phyloP scores from a whole-genome alignment of 2,888 invertebrate genomes.

The Cataglyphis livida region DNA sequence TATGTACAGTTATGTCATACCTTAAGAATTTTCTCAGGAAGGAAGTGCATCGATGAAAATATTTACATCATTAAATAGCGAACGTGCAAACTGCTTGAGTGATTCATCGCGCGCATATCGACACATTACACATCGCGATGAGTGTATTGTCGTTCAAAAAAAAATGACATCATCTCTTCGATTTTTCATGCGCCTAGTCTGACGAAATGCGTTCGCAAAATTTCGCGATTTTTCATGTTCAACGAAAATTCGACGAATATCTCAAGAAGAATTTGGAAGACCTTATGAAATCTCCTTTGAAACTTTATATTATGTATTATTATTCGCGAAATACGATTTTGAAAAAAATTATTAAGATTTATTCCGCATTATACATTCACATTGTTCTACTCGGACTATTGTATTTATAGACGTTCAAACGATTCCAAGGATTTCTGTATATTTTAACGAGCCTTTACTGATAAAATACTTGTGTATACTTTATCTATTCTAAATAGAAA shows the following conservation, averaged over 20 bases:
- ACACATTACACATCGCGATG: conserved; percentile 41
- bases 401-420: conserved; percentile 33
- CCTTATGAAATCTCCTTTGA: not conserved
- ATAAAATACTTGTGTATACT: conserved; percentile 70
- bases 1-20: not conserved
- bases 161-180: conserved; percentile 44
- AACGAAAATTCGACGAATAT: not conserved
- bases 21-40: not conserved
- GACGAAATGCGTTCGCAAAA: not conserved
- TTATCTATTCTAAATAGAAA: conserved; percentile 61
- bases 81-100: conserved; percentile 31
- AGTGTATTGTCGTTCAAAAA: conserved; percentile 36
- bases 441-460: conserved; percentile 73
- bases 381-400: not conserved
- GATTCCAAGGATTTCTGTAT: conserved; percentile 76
- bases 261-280: not conserved
- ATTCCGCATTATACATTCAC: not conserved
- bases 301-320: not conserved
- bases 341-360: not conserved
- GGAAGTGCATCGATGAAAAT: conserved; percentile 34
- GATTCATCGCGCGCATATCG: conserved; percentile 47
- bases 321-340: not conserved
- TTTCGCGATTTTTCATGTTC: conserved; percentile 11
- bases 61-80: conserved; percentile 28
- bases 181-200: not conserved